Evolutionary conservation across 2,888 invertebrate genomes (phyloP).

Genomic region (Chymomyza procnemis): DNA sequence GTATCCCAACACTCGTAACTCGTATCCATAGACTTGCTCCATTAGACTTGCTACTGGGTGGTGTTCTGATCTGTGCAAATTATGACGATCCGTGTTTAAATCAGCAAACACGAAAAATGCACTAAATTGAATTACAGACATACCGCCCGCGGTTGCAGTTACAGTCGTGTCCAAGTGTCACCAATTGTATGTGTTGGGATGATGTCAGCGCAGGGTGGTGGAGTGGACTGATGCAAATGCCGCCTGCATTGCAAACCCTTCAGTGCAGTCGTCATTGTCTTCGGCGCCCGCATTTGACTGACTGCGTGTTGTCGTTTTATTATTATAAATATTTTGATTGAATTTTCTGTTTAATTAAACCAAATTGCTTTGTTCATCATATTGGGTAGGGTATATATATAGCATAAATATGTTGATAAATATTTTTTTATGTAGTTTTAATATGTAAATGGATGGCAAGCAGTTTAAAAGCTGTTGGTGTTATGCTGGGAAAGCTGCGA

Average conservation of each 20-base stretch:
- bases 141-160: conserved; percentile 22
- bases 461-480: conserved; percentile 22
- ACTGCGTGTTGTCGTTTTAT: conserved; percentile 26
- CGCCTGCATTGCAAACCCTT: conserved; percentile 53
- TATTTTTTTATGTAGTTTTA: background rate
- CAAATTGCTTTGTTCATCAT: conserved; percentile 51
- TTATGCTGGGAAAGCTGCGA: conserved; percentile 13
- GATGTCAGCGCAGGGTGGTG: background rate
- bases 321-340: conserved; percentile 69
- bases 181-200: conserved; percentile 23
- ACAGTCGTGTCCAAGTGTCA: background rate
- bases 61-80: background rate
- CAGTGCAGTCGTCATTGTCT: conserved; percentile 43
- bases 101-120: conserved; percentile 38
- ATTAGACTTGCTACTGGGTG: background rate
- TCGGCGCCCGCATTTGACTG: conserved; percentile 63
- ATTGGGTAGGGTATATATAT: too few relatives aligned
- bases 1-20: background rate
- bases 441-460: background rate
- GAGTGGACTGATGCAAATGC: background rate
- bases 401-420: background rate
- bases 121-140: conserved; percentile 71
- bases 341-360: conserved; percentile 71
- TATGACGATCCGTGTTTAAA: background rate
- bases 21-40: background rate